Evolutionary conservation across 2,888 invertebrate species (phyloP), one percentile per base, ranked within the genome.

Genomic region (Pristionchus mayeri): DNA sequence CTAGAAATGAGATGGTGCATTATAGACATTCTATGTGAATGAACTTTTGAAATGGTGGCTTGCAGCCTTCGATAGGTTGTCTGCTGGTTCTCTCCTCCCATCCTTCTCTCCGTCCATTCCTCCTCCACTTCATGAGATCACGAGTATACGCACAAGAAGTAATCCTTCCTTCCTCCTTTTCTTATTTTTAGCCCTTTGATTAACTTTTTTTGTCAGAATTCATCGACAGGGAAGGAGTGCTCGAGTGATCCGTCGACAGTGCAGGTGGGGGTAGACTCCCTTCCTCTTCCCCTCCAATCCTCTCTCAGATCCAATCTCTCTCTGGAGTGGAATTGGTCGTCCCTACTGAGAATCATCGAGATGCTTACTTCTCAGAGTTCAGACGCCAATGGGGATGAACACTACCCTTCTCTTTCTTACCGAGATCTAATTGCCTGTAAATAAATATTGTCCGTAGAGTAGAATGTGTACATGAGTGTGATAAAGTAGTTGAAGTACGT

Each of bases 131-230:
- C 71, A 71, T 71, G 71, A n/a, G 24, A 71, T 44, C 71, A 44
- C 21, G 71, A 24, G 40, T 71, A 71, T 71, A 44, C 40, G 71
- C 71, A n/a, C n/a, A n/a, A n/a, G n/a, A n/a, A n/a, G n/a, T n/a
- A n/a, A n/a, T n/a, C n/a, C n/a, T n/a, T n/a, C n/a, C n/a, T n/a
- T n/a, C n/a, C n/a, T n/a, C n/a, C 30, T 34, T 27, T 30, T 30
- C 9, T 63, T 34, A 34, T 63, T 63, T 63, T 13, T n/a, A 9
- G 13, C n/a, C 7, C 18, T 27, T 11, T 27, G 27, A 18, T 67
- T 0, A 18, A 37, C 13, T 7, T 34, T 60, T n/a, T 54, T 67
- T 34, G 0, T 67, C 67, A 7, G 67, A 37, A n/a, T n/a, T 37
- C 6, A 21, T 18, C 18, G n/a, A 37, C 34, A 37, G 37, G 67